These are phyloP conservation scores for Pseudopleuronectes americanus DNA, from an alignment of 2,797 vertebrate species.

Conservation along the genomic window DNA sequence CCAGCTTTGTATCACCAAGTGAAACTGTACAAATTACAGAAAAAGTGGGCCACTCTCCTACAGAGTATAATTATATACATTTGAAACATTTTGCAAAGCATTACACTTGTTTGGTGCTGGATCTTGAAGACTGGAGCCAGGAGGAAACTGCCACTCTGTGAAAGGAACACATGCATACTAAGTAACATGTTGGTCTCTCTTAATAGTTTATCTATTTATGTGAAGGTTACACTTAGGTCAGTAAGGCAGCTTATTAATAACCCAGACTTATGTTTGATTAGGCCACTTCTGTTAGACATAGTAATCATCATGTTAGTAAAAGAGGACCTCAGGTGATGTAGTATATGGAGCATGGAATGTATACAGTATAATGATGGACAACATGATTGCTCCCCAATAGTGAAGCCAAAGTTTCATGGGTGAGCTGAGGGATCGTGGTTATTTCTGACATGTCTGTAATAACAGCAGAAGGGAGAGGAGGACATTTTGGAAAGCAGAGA, in stretches of 20 bases:
- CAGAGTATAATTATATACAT: neutral
- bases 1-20: conserved; percentile 4
- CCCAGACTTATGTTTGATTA: neutral
- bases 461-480: too few species aligned
- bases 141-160: neutral
- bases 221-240: neutral
- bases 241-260: neutral
- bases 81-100: conserved; percentile 8
- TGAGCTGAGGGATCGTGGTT: too few species aligned
- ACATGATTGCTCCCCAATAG: too few species aligned
- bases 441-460: too few species aligned
- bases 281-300: neutral
- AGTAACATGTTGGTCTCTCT: neutral
- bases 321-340: neutral
- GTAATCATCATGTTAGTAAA: neutral
- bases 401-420: neutral
- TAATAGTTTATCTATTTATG: neutral
- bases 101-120: conserved; percentile 4
- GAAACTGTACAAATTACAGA: conserved; percentile 18
- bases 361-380: too few species aligned
- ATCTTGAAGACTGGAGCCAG: neutral
- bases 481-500: too few species aligned
- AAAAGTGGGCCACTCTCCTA: conserved; percentile 9
- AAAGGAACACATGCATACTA: neutral
- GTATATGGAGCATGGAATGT: neutral